Evolutionary conservation across 2,113 vertebrate species (phyloP), one percentile per base, ranked within the genome.

Genomic region (Brevimyrus niger): DNA sequence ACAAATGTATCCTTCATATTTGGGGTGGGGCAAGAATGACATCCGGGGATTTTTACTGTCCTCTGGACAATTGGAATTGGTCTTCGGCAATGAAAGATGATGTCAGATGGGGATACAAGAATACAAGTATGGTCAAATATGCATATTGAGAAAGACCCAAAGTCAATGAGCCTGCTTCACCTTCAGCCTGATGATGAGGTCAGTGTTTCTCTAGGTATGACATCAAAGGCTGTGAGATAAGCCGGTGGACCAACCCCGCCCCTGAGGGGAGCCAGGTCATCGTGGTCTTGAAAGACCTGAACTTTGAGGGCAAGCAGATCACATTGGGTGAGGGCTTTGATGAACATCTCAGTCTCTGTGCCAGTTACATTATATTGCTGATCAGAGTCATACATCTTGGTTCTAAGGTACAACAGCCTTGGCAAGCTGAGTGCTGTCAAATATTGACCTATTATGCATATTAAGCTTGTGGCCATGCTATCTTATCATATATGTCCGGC

Each of bases 261-360:
- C 95, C 96, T 0, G 95, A 96, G 46, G 95, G 94, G 15, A 96
- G 95, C 91, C 94, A 95, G 21, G 90, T 97, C 11, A 95, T 97
- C 13, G 92, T 97, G 50, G 97, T 98, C 90, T 95, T 98, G 44
- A 98, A 98, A 93, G 97, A 98, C 91, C 94, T 96, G 87, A 98
- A 98, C 94, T 98, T 98, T 89, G 94, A 96, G 90, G 96, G 95
- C 80, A 96, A 96, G 84, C 94, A 91, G 87, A 96, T 98, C 76
- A 90, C 90, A 46, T 92, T 98, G 53, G 97, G 97, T 98, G 91
- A 95, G 95, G 10, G 21, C 2, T 86, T 86, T 31, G 47, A 86
- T 35, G 15, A 84, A 84, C 15, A 46, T 44, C 13, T 50, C 55
- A 10, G 23, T n/a, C 21, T 76, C 38, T 46, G 38, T 86, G 11